Base-by-base conservation (phyloP, 2,888 invertebrate genomes). In the Chelonus formosanus region DNA sequence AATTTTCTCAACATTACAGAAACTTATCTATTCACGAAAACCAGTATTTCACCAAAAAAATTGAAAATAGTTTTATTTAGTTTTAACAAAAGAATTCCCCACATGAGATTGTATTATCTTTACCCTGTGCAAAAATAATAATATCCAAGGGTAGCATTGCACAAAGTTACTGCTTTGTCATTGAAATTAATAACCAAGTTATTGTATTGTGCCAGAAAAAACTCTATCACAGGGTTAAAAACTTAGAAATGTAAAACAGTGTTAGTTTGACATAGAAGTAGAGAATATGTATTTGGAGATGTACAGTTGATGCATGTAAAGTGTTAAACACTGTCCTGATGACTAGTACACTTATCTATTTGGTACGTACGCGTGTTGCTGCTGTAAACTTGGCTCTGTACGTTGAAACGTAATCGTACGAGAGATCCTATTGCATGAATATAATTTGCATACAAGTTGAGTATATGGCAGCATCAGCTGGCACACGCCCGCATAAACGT, bases 381-480 rank as follows among this genome's bases (percentile, higher is more conserved):
- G 81, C 80, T 82, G 80, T 83, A 83, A 83, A 83, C 78, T 80
- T 68, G 67, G 64, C n/a, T 79, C 77, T 75, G 78, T 77, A 76
- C 53, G 4, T 64, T 7, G 40, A 45, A 74, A 79, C 75, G 80
- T 82, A 81, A 82, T 82, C 82, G 78, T 79, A 80, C 78, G 81
- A 80, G 78, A 78, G 71, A 71, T 80, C 78, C 81, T 79, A 79
- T 81, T 83, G 83, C 83, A 83, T 83, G 83, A 81, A 83, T 84
- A 83, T 83, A 81, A 83, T 84, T 83, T 84, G 82, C 84, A 84
- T 84, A 83, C 83, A 83, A 82, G 82, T 83, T 80, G 80, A 80
- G 79, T 80, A 80, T 81, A 81, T 74, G 79, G 76, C 74, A 73
- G 82, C 80, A 84, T 83, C 83, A 84, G 82, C 83, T 84, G 82